Conservation (phyloP, 2,797 vertebrate species). For the Scolopax rusticola region DNA sequence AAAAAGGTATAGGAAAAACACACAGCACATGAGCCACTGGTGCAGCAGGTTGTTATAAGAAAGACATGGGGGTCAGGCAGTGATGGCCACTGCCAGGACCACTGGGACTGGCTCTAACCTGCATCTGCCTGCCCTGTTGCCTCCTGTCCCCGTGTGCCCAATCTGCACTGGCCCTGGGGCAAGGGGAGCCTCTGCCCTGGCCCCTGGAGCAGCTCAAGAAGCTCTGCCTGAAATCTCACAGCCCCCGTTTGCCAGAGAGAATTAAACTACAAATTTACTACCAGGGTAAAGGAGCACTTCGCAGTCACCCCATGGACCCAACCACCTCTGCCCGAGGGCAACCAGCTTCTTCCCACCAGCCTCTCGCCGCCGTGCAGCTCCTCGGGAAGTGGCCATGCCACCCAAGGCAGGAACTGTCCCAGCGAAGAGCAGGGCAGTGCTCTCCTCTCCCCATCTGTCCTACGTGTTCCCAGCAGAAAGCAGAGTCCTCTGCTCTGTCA, state of each 20-base stretch:
- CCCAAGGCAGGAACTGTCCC: neutral
- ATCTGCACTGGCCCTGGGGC: neutral
- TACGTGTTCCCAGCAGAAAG: neutral
- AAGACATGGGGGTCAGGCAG: neutral
- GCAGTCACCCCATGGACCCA: accelerated
- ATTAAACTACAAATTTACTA: neutral
- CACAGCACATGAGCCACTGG: accelerated
- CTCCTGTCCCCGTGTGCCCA: accelerated
- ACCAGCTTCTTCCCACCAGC: neutral
- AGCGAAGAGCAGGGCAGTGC: neutral
- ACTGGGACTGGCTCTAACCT: neutral
- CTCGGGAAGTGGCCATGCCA: neutral
- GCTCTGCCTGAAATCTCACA: neutral
- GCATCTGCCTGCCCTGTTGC: neutral
- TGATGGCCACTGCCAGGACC: neutral
- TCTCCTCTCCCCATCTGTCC: neutral
- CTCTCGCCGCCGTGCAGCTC: neutral
- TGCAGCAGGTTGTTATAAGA: neutral
- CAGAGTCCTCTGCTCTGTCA: neutral
- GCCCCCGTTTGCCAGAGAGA: neutral
- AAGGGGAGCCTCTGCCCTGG: neutral
- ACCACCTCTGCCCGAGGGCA: neutral
- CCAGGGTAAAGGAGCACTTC: accelerated
- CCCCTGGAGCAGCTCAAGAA: neutral
- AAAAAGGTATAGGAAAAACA: neutral